Conservation (phyloP, 2,888 invertebrate species). For the Leistus spinibarbis region DNA sequence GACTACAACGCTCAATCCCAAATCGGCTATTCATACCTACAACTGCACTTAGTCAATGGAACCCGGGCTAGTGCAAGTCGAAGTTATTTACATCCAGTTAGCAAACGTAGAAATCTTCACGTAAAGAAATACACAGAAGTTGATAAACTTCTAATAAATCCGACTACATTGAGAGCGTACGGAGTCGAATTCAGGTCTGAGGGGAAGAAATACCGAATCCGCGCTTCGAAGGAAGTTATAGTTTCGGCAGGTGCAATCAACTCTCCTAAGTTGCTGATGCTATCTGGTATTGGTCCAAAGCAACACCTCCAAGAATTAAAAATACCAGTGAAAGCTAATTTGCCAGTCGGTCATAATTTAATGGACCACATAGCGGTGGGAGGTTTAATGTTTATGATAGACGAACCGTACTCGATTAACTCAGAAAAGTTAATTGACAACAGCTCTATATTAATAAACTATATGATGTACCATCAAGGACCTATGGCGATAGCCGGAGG, state of each 20-base stretch:
- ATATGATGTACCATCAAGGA: constrained; percentile 56
- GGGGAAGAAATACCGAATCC: constrained; percentile 49
- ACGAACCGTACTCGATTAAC: constrained; percentile 58
- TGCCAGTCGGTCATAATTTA: constrained; percentile 61
- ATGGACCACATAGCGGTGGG: constrained; percentile 66
- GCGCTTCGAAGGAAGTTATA: constrained; percentile 65
- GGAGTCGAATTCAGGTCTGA: constrained; percentile 58
- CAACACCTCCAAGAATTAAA: constrained; percentile 54
- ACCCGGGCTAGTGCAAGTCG: constrained; percentile 59
- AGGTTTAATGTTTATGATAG: constrained; percentile 70
- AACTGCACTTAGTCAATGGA: constrained; percentile 61
- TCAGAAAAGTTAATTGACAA: constrained; percentile 50
- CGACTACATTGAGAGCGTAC: constrained; percentile 52
- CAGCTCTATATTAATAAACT: constrained; percentile 48
- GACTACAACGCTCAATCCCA: constrained; percentile 72
- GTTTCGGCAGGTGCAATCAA: constrained; percentile 70
- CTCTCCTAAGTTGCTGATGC: constrained; percentile 80
- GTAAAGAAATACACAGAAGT: constrained; percentile 61
- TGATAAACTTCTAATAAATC: constrained; percentile 57
- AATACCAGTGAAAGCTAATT: constrained; percentile 59
- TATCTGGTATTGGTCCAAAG: constrained; percentile 65
- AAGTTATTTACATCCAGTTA: constrained; percentile 60
- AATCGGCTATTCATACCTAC: constrained; percentile 61
- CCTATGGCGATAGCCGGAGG: constrained; percentile 65
- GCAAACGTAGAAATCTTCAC: constrained; percentile 60